Percentiles rank a stretch among this genome's conserved stretches.
phyloP scores from a whole-genome alignment of 2,113 vertebrate genomes.

The Mellivora capensis region DNA sequence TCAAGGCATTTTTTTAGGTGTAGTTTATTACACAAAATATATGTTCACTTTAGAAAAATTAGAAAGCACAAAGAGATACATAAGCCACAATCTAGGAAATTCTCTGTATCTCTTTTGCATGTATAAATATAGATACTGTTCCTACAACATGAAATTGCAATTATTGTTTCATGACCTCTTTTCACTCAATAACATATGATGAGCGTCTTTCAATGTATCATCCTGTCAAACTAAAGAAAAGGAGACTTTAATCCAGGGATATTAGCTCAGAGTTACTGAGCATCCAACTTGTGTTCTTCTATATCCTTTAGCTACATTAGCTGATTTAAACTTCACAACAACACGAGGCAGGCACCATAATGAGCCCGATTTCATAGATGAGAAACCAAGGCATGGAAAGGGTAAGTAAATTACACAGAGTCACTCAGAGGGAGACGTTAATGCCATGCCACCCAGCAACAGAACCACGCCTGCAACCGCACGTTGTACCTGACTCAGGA shows the following conservation, averaged over 20 bases:
- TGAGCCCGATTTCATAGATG: neutral
- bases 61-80: neutral
- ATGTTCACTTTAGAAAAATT: neutral
- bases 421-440: neutral
- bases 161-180: neutral
- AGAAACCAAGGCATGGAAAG: neutral
- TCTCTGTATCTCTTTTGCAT: neutral
- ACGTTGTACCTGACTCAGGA: fast-evolving
- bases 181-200: neutral
- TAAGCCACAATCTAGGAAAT: neutral
- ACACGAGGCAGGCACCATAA: neutral
- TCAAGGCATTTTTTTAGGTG: neutral
- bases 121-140: neutral
- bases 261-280: neutral
- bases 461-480: fast-evolving
- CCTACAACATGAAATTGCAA: neutral
- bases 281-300: neutral
- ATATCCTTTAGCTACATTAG: neutral
- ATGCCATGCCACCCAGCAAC: fast-evolving
- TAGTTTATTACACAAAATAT: neutral
- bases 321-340: neutral
- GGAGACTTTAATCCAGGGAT: neutral
- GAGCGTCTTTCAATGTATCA: neutral
- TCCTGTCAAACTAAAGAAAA: neutral
- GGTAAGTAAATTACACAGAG: neutral